Percentiles rank a stretch among this genome's conserved stretches.
phyloP scores from a whole-genome alignment of 2,888 invertebrate genomes.

The Lobophora halterata region DNA sequence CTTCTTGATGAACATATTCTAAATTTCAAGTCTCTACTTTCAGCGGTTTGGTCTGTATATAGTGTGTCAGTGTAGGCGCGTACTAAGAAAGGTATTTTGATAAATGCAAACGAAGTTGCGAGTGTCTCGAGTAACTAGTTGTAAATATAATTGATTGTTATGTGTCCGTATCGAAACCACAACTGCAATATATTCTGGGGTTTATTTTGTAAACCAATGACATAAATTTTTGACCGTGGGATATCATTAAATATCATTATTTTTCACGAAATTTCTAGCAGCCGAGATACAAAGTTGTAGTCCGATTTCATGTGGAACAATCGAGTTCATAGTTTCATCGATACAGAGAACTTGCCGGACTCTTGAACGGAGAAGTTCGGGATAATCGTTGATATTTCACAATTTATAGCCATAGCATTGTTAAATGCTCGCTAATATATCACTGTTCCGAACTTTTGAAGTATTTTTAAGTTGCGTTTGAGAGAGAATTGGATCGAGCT shows the following conservation, averaged over 20 bases:
- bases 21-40: too few species aligned
- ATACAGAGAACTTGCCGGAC: constrained; percentile 32
- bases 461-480: constrained; percentile 29
- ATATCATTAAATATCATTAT: constrained; percentile 6
- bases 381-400: constrained; percentile 34
- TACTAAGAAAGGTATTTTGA: too few species aligned
- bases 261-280: constrained; percentile 21
- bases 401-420: constrained; percentile 37
- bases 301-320: constrained; percentile 35
- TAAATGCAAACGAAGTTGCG: too few species aligned
- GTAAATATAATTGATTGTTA: too few species aligned
- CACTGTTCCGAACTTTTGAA: constrained; percentile 29
- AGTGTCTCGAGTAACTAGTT: too few species aligned
- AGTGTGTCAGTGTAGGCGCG: too few species aligned
- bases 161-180: too few species aligned
- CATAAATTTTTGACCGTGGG: too few species aligned
- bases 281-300: constrained; percentile 27
- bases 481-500: constrained; percentile 30
- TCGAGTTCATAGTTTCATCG: constrained; percentile 32
- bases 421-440: constrained; percentile 35
- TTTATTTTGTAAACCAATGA: too few species aligned
- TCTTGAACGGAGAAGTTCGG: constrained; percentile 29
- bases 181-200: too few species aligned
- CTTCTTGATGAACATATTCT: too few species aligned
- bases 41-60: too few species aligned